Base-by-base conservation (phyloP, 2,113 vertebrate species). In the Harpagus bidentatus region DNA sequence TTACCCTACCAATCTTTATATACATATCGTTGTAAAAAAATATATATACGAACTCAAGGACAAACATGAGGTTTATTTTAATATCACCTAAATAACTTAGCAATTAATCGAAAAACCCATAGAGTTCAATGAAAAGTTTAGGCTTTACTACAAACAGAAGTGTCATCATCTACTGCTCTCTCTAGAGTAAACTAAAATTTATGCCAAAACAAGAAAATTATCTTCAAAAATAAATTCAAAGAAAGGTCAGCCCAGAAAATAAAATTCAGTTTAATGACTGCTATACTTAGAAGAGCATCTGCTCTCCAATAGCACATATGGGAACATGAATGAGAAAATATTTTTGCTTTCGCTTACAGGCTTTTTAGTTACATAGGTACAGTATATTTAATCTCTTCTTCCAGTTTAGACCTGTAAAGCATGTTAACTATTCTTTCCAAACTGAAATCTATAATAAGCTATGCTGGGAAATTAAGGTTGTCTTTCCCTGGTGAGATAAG, bases 201-300 rank as follows among this genome's bases (percentile, higher is more conserved):
- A 73, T 73, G 53, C 20, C 76, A 86, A 92, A 92, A 28, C 20
- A 79, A 61, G 42, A 66, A 95, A 88, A 93, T 11, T 48, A 22
- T 31, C 45, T 79, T 92, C 40, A 85, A 86, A 96, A 91, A 69
- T 43, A 92, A 78, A 96, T 88, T 94, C 80, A 91, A 94, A 76
- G 62, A 95, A 88, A 94, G 80, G 76, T 93, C 93, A 94, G 7
- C 11, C 16, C 62, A 86, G 67, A 40, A 91, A 89, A 84, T 45
- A 53, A 91, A 83, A 94, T 62, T 86, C 21, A 55, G 12, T 91
- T 89, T 89, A 86, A 91, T 81, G 40, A 36, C 50, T 73, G 36
- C 77, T 93, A 93, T 89, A 84, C 67, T 93, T 95, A 86, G 91
- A 76, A 73, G 11, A 59, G 36, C 90, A 84, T 94, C 93, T 96